Evolutionary conservation across 2,888 invertebrate genomes (phyloP), one percentile per base, ranked within the genome.

Genomic region (Elaeidobius kamerunicus): DNA sequence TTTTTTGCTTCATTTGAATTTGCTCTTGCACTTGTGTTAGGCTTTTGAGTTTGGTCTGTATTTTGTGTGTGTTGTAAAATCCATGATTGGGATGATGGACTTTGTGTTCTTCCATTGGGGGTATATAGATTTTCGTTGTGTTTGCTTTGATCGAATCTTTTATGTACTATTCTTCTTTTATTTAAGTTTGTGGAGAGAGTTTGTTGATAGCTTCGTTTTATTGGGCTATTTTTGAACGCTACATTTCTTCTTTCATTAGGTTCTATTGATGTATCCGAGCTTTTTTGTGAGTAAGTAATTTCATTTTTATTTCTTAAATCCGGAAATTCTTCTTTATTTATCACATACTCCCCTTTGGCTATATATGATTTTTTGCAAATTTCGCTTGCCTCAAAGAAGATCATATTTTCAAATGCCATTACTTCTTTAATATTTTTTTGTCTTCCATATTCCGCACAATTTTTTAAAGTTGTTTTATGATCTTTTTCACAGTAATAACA

Each of bases 391-490:
- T 32, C 32, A 32, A 32, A 32, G 12, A 32, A 32, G 12, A n/a
- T 32, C 4, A 32, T 9, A 9, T 32, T 32, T 32, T 5, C 32
- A n/a, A 32, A 32, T 6, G 32, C 32, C n/a, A 47, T 39, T 14
- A 16, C 9, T 30, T 47, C 12, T 12, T 38, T 38, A n/a, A 38
- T 47, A 18, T 28, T 47, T 38, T 38, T 27, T 18, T 47, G 47
- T 11, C 38, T 39, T 9, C 11, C 17, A n/a, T 16, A 28, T 27
- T 39, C 39, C 17, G 6, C 15, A 11, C 3, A 36, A 14, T 9
- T 16, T 44, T 44, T 12, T 11, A 15, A 32, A 3, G 32, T 32
- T 2, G 32, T 2, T 4, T 9, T 32, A 11, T 32, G 32, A 32
- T 9, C 11, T 3, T 32, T 12, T 32, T 32, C n/a, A 32, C 32